A percentile compares a stretch with the other conserved stretches of the same genome.
These are phyloP conservation scores for Chymomyza amoena DNA, from an alignment of 2,888 invertebrate species.

Conservation along the genomic window DNA sequence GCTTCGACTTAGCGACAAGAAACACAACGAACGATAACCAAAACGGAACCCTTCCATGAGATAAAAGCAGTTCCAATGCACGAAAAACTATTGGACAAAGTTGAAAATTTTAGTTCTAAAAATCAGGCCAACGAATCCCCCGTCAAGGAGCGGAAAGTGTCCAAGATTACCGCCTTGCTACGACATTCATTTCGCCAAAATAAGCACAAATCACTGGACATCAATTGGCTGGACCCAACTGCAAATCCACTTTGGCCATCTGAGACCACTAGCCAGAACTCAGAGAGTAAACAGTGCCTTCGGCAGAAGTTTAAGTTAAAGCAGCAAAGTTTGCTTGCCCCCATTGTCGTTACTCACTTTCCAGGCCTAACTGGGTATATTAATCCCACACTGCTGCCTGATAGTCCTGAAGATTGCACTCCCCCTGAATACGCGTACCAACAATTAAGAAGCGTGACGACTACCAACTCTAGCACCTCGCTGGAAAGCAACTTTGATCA, in stretches of 20 bases:
- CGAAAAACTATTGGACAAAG: conserved; percentile 69
- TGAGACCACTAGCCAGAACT: neutral
- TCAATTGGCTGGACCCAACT: conserved; percentile 50
- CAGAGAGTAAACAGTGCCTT: neutral
- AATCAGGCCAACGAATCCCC: neutral
- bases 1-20: neutral
- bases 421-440: conserved; percentile 76
- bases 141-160: conserved; percentile 53
- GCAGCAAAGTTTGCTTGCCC: conserved; percentile 21
- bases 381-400: conserved; percentile 72
- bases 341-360: conserved; percentile 58
- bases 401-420: conserved; percentile 76
- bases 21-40: neutral
- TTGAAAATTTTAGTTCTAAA: conserved; percentile 53
- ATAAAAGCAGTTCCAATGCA: conserved; percentile 61
- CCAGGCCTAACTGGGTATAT: conserved; percentile 67
- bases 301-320: conserved; percentile 8
- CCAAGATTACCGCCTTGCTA: conserved; percentile 70
- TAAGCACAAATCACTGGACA: conserved; percentile 70
- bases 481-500: conserved; percentile 71
- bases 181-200: conserved; percentile 74
- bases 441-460: conserved; percentile 74
- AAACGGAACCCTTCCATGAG: neutral
- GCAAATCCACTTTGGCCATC: conserved; percentile 32
- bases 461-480: conserved; percentile 73